phyloP scores from a whole-genome alignment of 2,888 invertebrate species.

The Iphiclides podalirius region DNA sequence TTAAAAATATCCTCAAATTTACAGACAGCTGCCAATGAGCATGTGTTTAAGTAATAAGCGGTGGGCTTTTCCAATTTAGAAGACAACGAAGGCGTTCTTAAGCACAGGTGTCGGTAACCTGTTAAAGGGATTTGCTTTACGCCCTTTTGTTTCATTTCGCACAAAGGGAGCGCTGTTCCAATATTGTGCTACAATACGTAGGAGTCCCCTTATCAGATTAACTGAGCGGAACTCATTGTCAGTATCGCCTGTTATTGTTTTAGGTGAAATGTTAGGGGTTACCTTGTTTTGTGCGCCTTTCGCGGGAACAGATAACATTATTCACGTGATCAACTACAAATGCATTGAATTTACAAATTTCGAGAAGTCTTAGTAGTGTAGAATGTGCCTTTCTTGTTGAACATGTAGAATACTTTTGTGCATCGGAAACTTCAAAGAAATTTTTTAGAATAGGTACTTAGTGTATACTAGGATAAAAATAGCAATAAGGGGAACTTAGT shows the following conservation, averaged over 20 bases:
- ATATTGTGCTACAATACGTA: conserved; percentile 35
- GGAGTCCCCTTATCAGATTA: conserved; percentile 46
- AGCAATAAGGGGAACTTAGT: neutral
- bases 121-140: conserved; percentile 52
- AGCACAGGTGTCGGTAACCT: conserved; percentile 13
- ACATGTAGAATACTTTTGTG: neutral
- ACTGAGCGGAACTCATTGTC: conserved; percentile 25
- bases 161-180: conserved; percentile 47
- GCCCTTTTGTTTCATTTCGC: conserved; percentile 45
- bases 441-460: neutral
- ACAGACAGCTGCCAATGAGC: too few relatives aligned
- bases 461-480: neutral
- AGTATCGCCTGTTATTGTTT: conserved; percentile 8
- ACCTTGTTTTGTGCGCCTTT: conserved; percentile 1
- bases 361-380: neutral
- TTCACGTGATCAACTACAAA: neutral
- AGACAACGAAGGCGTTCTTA: neutral
- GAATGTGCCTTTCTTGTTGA: too few relatives aligned
- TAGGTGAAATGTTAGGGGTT: conserved; percentile 24
- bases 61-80: too few relatives aligned
- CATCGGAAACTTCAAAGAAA: neutral
- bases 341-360: neutral
- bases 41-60: too few relatives aligned
- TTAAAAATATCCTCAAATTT: too few relatives aligned
- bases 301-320: conserved; percentile 14